Evolutionary conservation across 2,113 vertebrate species (phyloP).

Genomic region (Lophius piscatorius): DNA sequence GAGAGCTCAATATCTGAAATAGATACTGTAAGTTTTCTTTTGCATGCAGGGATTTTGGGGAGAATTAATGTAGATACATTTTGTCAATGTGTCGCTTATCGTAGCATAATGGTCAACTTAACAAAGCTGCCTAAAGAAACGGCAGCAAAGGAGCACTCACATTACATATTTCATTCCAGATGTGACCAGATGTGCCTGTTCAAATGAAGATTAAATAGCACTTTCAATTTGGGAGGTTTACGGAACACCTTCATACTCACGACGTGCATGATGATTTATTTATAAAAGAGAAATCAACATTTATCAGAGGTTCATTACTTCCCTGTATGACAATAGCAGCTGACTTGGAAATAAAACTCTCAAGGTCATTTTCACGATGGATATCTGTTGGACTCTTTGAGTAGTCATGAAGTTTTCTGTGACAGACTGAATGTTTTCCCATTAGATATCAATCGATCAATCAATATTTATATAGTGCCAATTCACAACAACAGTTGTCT

Average conservation of each 20-base stretch:
- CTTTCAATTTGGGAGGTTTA: conserved; percentile 18
- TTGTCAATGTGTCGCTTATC: conserved; percentile 41
- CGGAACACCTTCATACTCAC: conserved; percentile 1
- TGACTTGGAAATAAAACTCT: conserved; percentile 6
- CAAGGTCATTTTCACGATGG: background rate
- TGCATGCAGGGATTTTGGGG: conserved; percentile 45
- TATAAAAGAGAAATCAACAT: conserved; percentile 22
- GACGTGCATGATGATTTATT: conserved; percentile 28
- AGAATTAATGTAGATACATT: conserved; percentile 55
- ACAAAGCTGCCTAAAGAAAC: conserved; percentile 30
- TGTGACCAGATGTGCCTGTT: conserved; percentile 20
- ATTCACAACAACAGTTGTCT: too few relatives aligned
- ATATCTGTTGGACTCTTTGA: background rate
- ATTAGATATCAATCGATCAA: too few relatives aligned
- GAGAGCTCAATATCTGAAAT: conserved; percentile 1
- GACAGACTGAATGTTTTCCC: too few relatives aligned
- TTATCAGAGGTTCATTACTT: conserved; percentile 7
- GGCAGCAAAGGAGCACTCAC: background rate
- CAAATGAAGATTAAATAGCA: conserved; percentile 19
- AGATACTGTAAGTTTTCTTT: conserved; percentile 30
- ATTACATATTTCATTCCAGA: conserved; percentile 31
- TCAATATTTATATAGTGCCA: too few relatives aligned
- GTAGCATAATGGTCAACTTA: conserved; percentile 53
- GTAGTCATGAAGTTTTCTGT: background rate
- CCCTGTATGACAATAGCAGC: background rate